Percentiles rank a stretch among this genome's conserved stretches.
Conservation (phyloP, 2,113 vertebrate genomes). For the Xenus cinereus region DNA sequence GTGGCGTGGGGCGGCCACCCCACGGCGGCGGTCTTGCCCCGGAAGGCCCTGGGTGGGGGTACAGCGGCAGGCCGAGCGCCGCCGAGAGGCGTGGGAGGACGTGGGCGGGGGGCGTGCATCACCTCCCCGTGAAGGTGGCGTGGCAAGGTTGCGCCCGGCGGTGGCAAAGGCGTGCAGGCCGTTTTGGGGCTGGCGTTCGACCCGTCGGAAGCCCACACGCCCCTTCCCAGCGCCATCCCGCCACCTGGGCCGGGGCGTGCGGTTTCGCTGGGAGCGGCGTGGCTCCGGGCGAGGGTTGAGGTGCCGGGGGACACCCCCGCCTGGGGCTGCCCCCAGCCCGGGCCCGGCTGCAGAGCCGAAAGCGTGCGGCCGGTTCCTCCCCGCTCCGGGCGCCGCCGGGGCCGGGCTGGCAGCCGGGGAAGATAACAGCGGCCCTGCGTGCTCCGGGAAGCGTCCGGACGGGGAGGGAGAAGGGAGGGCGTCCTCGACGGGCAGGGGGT, state of each 20-base stretch:
- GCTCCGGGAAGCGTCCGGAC: background rate
- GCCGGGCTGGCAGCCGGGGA: background rate
- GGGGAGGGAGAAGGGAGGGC: too few species aligned
- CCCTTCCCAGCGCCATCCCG: rapidly evolving
- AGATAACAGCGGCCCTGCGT: background rate
- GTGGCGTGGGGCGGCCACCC: background rate
- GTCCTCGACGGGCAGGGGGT: background rate
- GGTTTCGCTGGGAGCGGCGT: rapidly evolving
- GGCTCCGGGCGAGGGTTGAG: rapidly evolving
- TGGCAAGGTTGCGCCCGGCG: background rate
- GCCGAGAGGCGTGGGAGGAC: background rate
- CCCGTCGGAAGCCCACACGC: background rate
- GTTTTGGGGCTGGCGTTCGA: background rate
- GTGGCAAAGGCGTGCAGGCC: background rate
- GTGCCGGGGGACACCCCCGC: rapidly evolving
- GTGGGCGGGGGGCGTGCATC: rapidly evolving
- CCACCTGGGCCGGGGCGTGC: rapidly evolving
- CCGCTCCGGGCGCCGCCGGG: background rate
- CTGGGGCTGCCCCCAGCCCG: background rate
- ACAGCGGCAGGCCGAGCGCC: rapidly evolving
- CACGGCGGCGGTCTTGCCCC: rapidly evolving
- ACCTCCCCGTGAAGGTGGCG: too few species aligned
- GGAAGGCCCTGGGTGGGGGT: background rate
- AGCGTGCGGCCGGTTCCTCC: rapidly evolving
- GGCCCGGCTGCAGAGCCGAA: rapidly evolving